Evolutionary conservation across 2,797 vertebrate genomes (phyloP), one percentile per base, ranked within the genome.

Genomic region (Labroides dimidiatus): DNA sequence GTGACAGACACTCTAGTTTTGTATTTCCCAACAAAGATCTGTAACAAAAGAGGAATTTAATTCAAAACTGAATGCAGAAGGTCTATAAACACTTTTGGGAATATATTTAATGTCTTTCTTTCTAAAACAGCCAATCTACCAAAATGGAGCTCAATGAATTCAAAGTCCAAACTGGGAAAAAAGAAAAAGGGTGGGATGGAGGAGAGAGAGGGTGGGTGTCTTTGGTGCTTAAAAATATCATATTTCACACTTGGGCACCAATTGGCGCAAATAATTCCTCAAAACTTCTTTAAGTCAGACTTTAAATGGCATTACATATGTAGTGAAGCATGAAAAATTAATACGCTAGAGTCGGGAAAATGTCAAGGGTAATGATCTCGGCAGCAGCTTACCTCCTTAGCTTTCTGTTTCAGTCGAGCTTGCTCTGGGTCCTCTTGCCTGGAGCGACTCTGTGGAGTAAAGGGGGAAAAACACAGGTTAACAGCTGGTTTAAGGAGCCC

Each of bases 291-390:
- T 80, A 89, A 95, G 90, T 95, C 94, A 87, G 95, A 95, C 95
- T 96, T 96, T 96, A 98, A 97, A 97, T 96, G 96, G 95, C 94
- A 95, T 96, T 95, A 96, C 95, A 97, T 95, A 96, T 96, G 96
- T 95, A 97, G 94, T 86, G 91, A 89, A 90, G 94, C 96, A 97
- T 97, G 93, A 98, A 98, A 97, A 95, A 97, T 98, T 96, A 94
- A 98, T 96, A 95, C 82, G 85, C 88, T 74, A 80, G 90, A 96
- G 95, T 95, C 94, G 93, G 79, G 80, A 95, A 96, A 97, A 97
- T 96, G 96, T 97, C 96, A 97, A 95, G 94, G 94, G 94, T 96
- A 96, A 97, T 95, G 96, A 97, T 96, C 95, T 96, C 91, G 76
- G 87, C 90, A 85, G 90, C 87, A 82, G 93, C 95, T 95, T 94